Conservation (phyloP, 2,113 vertebrate species). For the Grus americana region DNA sequence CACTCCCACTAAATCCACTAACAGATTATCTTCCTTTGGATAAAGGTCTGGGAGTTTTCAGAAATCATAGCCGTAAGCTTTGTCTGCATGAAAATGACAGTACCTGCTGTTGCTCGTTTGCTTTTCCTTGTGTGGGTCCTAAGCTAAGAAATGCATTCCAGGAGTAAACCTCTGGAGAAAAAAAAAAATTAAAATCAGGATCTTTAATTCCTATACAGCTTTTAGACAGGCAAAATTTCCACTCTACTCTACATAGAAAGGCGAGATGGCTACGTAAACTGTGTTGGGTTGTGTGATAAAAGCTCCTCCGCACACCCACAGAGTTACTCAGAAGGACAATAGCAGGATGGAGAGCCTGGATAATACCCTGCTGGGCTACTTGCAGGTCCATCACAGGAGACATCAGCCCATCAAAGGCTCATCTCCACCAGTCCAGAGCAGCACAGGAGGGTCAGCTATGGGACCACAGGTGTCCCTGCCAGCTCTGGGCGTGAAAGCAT, state of each 20-base stretch:
- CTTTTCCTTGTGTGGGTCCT: not conserved
- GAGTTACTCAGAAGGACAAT: not conserved
- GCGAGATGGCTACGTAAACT: not conserved
- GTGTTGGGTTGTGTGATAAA: not conserved
- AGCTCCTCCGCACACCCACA: not conserved
- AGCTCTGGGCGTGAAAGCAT: not conserved
- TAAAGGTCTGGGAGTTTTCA: no score
- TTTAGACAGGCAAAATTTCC: not conserved
- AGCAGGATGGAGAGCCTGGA: not conserved
- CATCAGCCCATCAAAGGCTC: not conserved
- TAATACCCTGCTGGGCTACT: not conserved
- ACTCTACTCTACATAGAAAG: not conserved
- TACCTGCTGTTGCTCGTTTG: no score
- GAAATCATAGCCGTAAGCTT: no score
- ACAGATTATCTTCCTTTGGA: not conserved
- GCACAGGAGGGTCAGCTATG: not conserved
- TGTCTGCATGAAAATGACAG: no score
- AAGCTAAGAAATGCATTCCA: not conserved
- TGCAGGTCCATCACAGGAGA: not conserved
- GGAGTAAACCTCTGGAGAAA: not conserved
- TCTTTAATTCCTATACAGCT: not conserved
- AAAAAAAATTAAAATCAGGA: not conserved
- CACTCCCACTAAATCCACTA: not conserved
- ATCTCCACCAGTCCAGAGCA: not conserved
- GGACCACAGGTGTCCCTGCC: not conserved